These are phyloP conservation scores for Tinamus major DNA, from an alignment of 2,797 vertebrate genomes.

Conservation along the genomic window DNA sequence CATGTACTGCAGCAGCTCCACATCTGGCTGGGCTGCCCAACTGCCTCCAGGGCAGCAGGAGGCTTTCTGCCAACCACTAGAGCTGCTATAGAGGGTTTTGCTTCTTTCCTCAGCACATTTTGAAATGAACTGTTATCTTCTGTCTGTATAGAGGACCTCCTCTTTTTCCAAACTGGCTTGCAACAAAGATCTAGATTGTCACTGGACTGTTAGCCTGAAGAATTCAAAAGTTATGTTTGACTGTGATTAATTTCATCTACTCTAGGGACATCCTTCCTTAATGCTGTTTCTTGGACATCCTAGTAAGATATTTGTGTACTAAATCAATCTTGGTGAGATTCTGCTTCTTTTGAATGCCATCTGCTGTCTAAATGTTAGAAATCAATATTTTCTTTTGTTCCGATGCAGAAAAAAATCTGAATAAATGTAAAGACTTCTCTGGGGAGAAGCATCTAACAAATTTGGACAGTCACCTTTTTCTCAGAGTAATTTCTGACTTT, in stretches of 20 bases:
- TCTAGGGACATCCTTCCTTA: not conserved
- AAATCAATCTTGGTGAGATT: not conserved
- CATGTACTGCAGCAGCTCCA: fast-evolving
- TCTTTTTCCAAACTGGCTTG: not conserved
- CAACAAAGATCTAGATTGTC: not conserved
- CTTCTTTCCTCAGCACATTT: not conserved
- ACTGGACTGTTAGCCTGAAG: not conserved
- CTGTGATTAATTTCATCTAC: not conserved
- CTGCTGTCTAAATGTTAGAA: not conserved
- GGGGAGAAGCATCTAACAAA: not conserved
- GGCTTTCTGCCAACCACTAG: not conserved
- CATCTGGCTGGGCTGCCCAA: not conserved
- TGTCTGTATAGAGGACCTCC: not conserved
- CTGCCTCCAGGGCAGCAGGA: too few relatives aligned
- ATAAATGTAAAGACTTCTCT: not conserved
- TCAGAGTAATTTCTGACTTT: not conserved
- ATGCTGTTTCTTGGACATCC: not conserved
- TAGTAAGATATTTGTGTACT: not conserved
- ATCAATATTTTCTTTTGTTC: not conserved
- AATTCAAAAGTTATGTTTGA: not conserved
- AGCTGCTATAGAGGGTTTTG: not conserved
- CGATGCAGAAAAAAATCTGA: not conserved
- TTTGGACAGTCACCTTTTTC: not conserved
- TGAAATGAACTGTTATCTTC: not conserved
- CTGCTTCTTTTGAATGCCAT: not conserved